These are phyloP conservation scores for Ceratosolen fusciceps DNA, from an alignment of 1,140 invertebrate species.

Conservation along the genomic window DNA sequence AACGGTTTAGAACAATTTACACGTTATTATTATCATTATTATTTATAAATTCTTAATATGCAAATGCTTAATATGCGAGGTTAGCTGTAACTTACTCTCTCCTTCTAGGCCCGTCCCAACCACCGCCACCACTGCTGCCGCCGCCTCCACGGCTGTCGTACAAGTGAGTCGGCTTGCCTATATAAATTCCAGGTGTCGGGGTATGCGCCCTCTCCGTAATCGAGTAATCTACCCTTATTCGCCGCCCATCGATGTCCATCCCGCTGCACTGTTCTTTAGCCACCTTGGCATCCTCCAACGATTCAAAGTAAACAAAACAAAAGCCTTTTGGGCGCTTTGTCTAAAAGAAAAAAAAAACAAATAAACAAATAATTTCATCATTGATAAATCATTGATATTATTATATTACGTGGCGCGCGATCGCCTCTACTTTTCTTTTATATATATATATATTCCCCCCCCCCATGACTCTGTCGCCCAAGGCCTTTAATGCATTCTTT, in stretches of 20 bases:
- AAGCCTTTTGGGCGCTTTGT: constrained; percentile 95
- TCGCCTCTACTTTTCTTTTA: no score
- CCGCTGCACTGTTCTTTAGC: constrained; percentile 95
- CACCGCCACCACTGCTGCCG: constrained; percentile 49
- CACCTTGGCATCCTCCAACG: constrained; percentile 89
- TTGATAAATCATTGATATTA: no score
- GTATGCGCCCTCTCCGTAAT: constrained; percentile 98
- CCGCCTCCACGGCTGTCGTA: constrained; percentile 59
- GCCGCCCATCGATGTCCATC: constrained; percentile 93
- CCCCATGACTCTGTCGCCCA: constrained; percentile 65
- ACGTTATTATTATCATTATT: no score
- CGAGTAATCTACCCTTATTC: constrained; percentile 96
- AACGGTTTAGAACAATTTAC: no score
- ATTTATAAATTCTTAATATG: no score
- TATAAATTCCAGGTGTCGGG: constrained; percentile 97
- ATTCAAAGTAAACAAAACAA: constrained; percentile 96
- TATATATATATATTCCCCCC: no score
- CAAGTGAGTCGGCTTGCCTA: constrained; percentile 88
- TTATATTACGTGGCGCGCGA: no score
- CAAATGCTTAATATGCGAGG: no score
- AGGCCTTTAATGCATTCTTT: constrained; percentile 66
- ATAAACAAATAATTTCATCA: constrained; percentile 26
- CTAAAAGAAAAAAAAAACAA: no score
- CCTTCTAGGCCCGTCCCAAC: constrained; percentile 62
- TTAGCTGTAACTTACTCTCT: constrained; percentile 74